phyloP scores from a whole-genome alignment of 2,888 invertebrate genomes.

The Argyresthia goedartella region DNA sequence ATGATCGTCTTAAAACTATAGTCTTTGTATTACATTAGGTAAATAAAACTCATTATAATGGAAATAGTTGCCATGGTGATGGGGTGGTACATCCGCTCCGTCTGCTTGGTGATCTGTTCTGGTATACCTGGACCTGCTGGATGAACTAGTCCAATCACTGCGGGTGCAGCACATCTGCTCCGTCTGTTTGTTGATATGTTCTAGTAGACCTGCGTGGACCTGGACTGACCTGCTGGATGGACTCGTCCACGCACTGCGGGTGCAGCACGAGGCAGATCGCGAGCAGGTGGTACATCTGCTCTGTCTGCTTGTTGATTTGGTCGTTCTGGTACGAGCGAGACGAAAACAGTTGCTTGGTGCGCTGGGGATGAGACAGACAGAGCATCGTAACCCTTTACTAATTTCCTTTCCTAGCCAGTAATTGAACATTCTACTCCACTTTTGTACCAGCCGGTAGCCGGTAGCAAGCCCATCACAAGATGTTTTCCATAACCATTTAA shows the following conservation, averaged over 20 bases:
- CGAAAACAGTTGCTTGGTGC: conserved; percentile 94
- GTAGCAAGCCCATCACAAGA: no score
- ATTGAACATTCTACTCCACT: no score
- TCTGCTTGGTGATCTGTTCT: conserved; percentile 98
- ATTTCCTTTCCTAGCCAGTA: no score
- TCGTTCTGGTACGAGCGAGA: conserved; percentile 93
- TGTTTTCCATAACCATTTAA: no score
- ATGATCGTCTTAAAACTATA: no score
- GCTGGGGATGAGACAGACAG: conserved; percentile 59
- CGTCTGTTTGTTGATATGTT: conserved; percentile 97
- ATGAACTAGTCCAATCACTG: conserved; percentile 99
- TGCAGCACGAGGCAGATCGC: conserved; percentile 97
- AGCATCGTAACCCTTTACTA: conserved; percentile 39
- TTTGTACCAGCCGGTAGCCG: no score
- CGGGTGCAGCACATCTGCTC: conserved; percentile 98
- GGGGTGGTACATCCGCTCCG: conserved; percentile 98
- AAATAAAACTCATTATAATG: no score
- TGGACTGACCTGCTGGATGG: conserved; percentile 83
- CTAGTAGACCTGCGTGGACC: conserved; percentile 82
- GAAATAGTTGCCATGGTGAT: conserved; percentile 97
- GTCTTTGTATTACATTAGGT: no score
- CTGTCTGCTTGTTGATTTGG: conserved; percentile 97
- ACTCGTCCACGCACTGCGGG: conserved; percentile 98
- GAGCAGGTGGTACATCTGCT: conserved; percentile 97
- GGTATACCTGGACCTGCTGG: conserved; percentile 83